Evolutionary conservation across 2,888 invertebrate species (phyloP).

Genomic region (Ornithoptera alexandrae): DNA sequence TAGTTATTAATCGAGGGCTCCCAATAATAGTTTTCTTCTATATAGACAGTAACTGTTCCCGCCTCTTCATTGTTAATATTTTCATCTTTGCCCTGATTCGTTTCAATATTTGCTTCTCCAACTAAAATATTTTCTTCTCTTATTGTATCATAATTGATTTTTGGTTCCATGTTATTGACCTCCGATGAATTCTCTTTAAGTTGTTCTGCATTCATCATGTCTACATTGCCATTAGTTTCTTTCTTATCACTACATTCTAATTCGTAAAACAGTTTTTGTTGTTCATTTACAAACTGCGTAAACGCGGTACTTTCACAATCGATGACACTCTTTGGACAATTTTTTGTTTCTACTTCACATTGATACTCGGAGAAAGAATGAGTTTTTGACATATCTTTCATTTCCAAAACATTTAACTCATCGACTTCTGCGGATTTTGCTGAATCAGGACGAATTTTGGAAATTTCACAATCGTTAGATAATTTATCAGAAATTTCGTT

Average conservation of each 20-base stretch:
- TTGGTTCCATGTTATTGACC: neutral
- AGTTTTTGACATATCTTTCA: conserved; percentile 14
- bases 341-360: conserved; percentile 36
- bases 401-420: conserved; percentile 1
- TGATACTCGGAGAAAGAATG: neutral
- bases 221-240: neutral
- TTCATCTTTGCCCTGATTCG: neutral
- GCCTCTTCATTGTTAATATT: neutral
- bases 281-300: conserved; percentile 47
- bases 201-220: neutral
- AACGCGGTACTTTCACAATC: conserved; percentile 40
- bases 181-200: neutral
- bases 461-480: neutral
- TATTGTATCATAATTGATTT: neutral
- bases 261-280: conserved; percentile 47
- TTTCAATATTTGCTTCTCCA: neutral
- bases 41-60: neutral
- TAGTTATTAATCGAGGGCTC: neutral
- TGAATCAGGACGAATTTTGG: neutral
- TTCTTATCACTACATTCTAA: conserved; percentile 37
- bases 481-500: neutral
- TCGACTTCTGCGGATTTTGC: neutral
- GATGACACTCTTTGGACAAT: conserved; percentile 29
- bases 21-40: conserved; percentile 4
- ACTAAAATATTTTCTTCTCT: neutral